A percentile compares a stretch with the other conserved stretches of the same genome.
Evolutionary conservation across 2,797 vertebrate species (phyloP).

Genomic region (Scolopax bukidnonensis): DNA sequence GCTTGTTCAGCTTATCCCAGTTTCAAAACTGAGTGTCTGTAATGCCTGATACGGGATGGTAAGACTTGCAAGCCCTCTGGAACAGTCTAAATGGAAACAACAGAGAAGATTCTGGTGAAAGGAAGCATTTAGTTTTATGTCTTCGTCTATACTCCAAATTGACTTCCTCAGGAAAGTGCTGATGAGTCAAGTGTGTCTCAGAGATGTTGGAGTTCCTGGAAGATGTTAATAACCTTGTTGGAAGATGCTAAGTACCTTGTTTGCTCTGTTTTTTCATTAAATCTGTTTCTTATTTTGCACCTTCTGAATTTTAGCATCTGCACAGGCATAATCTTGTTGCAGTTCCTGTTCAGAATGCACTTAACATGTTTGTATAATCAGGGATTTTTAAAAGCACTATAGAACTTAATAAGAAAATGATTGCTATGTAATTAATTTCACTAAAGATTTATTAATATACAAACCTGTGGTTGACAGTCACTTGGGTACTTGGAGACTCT

Average conservation of each 20-base stretch:
- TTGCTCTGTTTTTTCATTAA: neutral
- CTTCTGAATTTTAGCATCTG: neutral
- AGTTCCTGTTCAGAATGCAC: neutral
- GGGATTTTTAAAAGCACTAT: neutral
- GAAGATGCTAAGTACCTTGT: neutral
- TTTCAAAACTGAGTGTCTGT: neutral
- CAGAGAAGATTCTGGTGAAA: neutral
- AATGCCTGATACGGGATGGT: neutral
- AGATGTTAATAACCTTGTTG: neutral
- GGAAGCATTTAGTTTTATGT: neutral
- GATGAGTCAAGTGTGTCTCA: neutral
- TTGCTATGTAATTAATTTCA: neutral
- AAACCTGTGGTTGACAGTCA: neutral
- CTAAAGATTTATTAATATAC: neutral
- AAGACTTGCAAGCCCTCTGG: neutral
- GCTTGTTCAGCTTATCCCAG: neutral
- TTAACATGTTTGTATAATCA: neutral
- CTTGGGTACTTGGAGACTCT: neutral
- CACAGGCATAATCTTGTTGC: fast-evolving
- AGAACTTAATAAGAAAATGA: neutral
- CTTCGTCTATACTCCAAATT: neutral
- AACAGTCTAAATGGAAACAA: neutral
- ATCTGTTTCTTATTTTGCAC: neutral
- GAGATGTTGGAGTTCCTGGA: neutral
- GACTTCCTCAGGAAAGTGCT: neutral